Evolutionary conservation across 2,797 vertebrate species (phyloP).

Genomic region (Spatula clypeata): DNA sequence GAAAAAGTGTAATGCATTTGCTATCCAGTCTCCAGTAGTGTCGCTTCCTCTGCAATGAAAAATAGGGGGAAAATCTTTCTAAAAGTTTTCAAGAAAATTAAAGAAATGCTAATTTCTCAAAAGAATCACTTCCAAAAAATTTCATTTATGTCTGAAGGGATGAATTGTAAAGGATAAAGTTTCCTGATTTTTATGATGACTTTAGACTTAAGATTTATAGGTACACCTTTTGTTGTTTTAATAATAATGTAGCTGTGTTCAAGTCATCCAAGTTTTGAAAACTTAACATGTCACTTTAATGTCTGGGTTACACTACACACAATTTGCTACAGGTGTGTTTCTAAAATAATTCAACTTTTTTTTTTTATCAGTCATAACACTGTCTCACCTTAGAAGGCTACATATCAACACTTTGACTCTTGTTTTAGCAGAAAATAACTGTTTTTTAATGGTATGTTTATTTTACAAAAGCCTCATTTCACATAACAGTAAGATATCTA

Average conservation of each 20-base stretch:
- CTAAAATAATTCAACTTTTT: background rate
- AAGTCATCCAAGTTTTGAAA: background rate
- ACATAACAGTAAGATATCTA: background rate
- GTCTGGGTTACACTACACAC: background rate
- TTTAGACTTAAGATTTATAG: background rate
- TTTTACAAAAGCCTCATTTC: background rate
- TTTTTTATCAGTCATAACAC: background rate
- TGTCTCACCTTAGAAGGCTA: background rate
- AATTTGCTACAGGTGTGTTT: background rate
- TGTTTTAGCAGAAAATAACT: background rate
- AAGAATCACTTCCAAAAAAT: background rate
- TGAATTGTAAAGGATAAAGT: background rate
- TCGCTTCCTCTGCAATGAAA: slow-evolving; percentile 90
- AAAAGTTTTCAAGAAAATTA: background rate
- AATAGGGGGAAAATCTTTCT: slow-evolving; percentile 20
- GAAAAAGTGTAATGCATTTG: slow-evolving; percentile 97
- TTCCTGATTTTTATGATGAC: background rate
- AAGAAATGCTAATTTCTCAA: background rate
- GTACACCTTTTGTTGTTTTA: background rate
- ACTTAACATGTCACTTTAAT: background rate
- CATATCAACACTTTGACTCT: background rate
- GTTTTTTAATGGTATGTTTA: background rate
- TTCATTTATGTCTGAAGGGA: background rate
- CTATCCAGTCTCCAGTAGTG: slow-evolving; percentile 98
- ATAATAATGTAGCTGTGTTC: background rate